These are phyloP conservation scores for Nettapus auritus DNA, from an alignment of 2,113 vertebrate species.

Conservation along the genomic window DNA sequence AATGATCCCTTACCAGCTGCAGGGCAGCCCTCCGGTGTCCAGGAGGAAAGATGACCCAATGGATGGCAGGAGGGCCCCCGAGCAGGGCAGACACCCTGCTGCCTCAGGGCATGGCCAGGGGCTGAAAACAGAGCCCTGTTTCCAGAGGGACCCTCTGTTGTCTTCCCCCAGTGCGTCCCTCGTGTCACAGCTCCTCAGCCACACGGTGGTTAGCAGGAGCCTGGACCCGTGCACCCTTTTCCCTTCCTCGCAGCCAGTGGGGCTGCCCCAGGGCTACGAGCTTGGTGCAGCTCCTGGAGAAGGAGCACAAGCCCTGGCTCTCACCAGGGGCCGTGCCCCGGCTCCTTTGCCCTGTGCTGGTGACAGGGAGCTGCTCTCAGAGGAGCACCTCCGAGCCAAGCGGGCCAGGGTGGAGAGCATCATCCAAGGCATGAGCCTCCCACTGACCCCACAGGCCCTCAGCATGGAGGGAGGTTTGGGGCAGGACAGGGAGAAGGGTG, in stretches of 20 bases:
- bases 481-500: conserved; percentile 47
- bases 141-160: conserved; percentile 76
- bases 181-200: conserved; percentile 82
- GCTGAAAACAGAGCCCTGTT: conserved; percentile 72
- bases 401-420: conserved; percentile 94
- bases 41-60: conserved; percentile 45
- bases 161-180: conserved; percentile 77
- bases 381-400: conserved; percentile 86
- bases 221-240: conserved; percentile 78
- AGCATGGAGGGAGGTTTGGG: conserved; percentile 56
- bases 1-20: not conserved
- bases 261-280: conserved; percentile 72
- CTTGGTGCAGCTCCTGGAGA: conserved; percentile 71
- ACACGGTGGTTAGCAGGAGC: conserved; percentile 69
- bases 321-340: conserved; percentile 13
- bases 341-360: conserved; percentile 50
- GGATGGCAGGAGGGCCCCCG: conserved; percentile 74
- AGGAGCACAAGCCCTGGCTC: conserved; percentile 52
- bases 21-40: not conserved
- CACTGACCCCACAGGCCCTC: conserved; percentile 63
- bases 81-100: conserved; percentile 68
- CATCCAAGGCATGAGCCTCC: conserved; percentile 86
- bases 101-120: conserved; percentile 67
- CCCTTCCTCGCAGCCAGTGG: conserved; percentile 62
- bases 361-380: conserved; percentile 73